phyloP scores from a whole-genome alignment of 2,888 invertebrate genomes.

The Halocaridina rubra region DNA sequence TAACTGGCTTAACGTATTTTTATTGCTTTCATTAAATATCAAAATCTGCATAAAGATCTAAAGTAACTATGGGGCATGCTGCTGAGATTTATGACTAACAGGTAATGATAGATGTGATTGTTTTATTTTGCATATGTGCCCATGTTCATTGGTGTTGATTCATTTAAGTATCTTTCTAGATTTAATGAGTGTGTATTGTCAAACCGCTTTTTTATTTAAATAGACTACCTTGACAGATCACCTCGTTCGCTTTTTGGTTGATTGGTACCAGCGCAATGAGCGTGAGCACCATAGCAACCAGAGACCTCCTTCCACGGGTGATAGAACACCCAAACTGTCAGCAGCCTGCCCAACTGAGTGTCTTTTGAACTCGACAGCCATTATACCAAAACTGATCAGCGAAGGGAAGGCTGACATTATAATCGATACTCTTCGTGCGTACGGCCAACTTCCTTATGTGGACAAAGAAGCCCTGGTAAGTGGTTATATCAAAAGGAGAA shows the following conservation, averaged over 20 bases:
- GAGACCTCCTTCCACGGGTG: background rate
- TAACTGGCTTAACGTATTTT: too few species aligned
- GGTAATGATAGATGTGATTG: background rate
- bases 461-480: slow-evolving; percentile 53
- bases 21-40: too few species aligned
- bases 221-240: slow-evolving; percentile 16
- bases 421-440: slow-evolving; percentile 38
- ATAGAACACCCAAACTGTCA: background rate
- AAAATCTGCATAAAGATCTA: too few species aligned
- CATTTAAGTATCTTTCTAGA: too few species aligned
- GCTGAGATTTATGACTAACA: too few species aligned
- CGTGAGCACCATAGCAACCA: slow-evolving; percentile 18
- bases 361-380: slow-evolving; percentile 19
- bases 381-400: slow-evolving; percentile 45
- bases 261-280: slow-evolving; percentile 39
- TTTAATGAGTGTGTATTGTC: too few species aligned
- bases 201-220: too few species aligned
- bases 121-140: background rate
- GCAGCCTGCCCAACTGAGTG: slow-evolving; percentile 2
- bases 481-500: too few species aligned
- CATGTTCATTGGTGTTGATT: background rate
- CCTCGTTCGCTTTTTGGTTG: slow-evolving; percentile 26
- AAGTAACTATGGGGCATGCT: too few species aligned
- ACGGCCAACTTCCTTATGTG: slow-evolving; percentile 36
- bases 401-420: slow-evolving; percentile 46